Conservation (phyloP, 2,113 vertebrate genomes). For the Tachysurus vachellii region DNA sequence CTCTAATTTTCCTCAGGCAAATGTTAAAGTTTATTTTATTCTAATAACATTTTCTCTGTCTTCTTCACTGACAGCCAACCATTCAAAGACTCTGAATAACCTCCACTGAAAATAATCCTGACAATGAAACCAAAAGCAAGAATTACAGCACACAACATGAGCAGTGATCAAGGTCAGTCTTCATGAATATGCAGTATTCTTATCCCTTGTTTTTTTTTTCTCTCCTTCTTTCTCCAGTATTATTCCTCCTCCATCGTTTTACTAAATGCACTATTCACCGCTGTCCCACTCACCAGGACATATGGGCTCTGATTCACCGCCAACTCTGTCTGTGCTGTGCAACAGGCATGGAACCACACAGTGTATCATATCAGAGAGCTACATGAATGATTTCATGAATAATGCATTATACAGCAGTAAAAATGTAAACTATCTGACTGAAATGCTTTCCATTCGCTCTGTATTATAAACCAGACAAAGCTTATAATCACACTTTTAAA, state of each 20-base stretch:
- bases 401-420: constrained; percentile 7
- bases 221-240: neutral
- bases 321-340: neutral
- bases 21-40: neutral
- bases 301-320: neutral
- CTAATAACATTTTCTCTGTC: neutral
- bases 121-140: neutral
- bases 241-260: neutral
- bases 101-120: neutral
- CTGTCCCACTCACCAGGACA: neutral
- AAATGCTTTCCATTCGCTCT: neutral
- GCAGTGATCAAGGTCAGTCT: neutral
- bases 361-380: neutral
- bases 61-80: neutral
- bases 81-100: neutral
- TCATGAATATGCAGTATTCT: neutral
- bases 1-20: neutral
- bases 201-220: neutral
- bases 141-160: neutral
- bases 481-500: neutral
- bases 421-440: neutral
- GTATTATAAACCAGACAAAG: neutral
- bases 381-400: constrained; percentile 6
- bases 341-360: neutral
- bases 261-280: neutral